Evolutionary conservation across 2,797 vertebrate genomes (phyloP).

Genomic region (Crocidura indochinensis): DNA sequence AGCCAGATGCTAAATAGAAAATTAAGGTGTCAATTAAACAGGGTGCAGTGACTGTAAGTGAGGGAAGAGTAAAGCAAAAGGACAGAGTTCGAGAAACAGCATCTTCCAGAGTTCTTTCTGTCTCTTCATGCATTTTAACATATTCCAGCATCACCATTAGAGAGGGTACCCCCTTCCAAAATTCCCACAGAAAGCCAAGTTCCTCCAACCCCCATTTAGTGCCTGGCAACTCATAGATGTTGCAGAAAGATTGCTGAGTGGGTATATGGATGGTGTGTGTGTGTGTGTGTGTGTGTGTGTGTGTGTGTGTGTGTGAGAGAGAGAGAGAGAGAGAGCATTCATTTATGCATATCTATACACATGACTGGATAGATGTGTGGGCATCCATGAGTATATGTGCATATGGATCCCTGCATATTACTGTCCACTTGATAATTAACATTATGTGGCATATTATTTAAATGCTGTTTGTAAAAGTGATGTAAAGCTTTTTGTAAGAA

Average conservation of each 20-base stretch:
- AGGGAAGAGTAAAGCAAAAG: too few species aligned
- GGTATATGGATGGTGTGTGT: not conserved
- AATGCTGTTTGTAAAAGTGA: conserved; percentile 18
- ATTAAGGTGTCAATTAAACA: too few species aligned
- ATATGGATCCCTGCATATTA: too few species aligned
- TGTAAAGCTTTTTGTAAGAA: not conserved
- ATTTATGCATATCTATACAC: too few species aligned
- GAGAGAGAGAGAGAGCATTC: too few species aligned
- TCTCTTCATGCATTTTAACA: not conserved
- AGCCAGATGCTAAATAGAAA: too few species aligned
- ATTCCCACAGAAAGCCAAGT: too few species aligned
- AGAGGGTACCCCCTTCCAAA: not conserved
- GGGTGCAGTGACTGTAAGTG: rapidly evolving
- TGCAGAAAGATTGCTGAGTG: too few species aligned
- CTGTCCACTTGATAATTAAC: not conserved
- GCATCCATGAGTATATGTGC: too few species aligned
- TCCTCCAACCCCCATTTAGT: too few species aligned
- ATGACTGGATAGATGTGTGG: too few species aligned
- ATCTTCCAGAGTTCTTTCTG: not conserved
- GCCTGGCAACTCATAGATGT: not conserved
- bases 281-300: not conserved
- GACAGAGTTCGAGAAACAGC: not conserved
- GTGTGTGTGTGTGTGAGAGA: too few species aligned
- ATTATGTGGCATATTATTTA: not conserved
- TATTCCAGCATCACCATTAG: rapidly evolving